Conservation (phyloP, 2,797 vertebrate genomes). For the Rhynchotus rufescens region DNA sequence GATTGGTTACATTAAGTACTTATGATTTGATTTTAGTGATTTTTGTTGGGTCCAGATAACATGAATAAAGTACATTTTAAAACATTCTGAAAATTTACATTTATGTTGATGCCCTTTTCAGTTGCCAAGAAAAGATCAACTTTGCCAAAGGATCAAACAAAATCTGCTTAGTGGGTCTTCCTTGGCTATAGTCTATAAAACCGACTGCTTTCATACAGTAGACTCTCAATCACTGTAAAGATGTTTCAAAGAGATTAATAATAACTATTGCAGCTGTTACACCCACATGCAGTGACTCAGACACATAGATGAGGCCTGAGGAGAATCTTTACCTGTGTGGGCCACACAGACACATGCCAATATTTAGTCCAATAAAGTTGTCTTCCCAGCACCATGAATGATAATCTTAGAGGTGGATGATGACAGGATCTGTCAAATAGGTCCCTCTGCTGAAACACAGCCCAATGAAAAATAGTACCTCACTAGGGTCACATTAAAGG, state of each 20-base stretch:
- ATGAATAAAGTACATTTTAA: slow-evolving; percentile 2
- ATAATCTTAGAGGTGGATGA: slow-evolving; percentile 52
- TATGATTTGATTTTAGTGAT: slow-evolving; percentile 8
- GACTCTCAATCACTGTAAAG: slow-evolving; percentile 66
- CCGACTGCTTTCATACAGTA: slow-evolving; percentile 54
- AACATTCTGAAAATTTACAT: neutral
- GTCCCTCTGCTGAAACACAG: neutral
- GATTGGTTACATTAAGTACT: slow-evolving; percentile 16
- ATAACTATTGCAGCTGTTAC: slow-evolving; percentile 65
- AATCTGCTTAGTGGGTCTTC: slow-evolving; percentile 65
- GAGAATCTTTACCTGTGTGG: slow-evolving; percentile 66
- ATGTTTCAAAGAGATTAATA: slow-evolving; percentile 73
- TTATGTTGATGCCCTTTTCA: neutral
- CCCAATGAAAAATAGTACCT: slow-evolving; percentile 23
- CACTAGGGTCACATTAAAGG: neutral
- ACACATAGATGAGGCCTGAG: neutral
- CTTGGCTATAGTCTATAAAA: slow-evolving; percentile 46
- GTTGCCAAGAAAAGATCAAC: slow-evolving; percentile 64
- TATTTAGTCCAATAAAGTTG: slow-evolving; percentile 66
- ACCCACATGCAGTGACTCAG: slow-evolving; percentile 68
- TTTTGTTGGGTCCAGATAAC: slow-evolving; percentile 9
- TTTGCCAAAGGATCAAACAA: slow-evolving; percentile 55
- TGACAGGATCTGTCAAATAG: slow-evolving; percentile 63
- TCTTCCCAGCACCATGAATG: slow-evolving; percentile 61
- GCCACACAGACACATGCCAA: slow-evolving; percentile 64